Percentiles rank a stretch among this genome's conserved stretches.
phyloP scores from a whole-genome alignment of 2,113 vertebrate genomes.

The Xiphias gladius region DNA sequence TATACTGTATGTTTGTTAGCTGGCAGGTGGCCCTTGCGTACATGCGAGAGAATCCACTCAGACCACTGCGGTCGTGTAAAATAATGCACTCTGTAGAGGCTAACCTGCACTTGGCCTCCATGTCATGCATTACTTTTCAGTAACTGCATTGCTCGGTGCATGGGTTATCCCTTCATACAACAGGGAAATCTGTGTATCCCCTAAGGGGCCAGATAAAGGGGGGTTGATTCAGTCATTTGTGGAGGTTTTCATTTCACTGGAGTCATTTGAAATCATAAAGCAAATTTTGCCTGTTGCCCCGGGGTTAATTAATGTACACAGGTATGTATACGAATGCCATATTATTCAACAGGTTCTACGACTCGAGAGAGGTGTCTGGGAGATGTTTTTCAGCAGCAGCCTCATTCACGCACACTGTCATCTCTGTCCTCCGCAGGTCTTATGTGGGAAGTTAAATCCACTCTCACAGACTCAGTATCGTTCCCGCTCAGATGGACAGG shows the following conservation, averaged over 20 bases:
- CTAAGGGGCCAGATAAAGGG: neutral
- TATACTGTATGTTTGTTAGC: neutral
- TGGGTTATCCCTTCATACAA: constrained; percentile 2
- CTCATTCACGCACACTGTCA: constrained; percentile 63
- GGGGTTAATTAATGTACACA: constrained; percentile 17
- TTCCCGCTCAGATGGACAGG: constrained; percentile 54
- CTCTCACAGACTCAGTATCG: constrained; percentile 8
- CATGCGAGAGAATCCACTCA: neutral
- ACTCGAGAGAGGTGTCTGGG: constrained; percentile 41
- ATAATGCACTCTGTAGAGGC: neutral
- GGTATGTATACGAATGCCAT: constrained; percentile 17
- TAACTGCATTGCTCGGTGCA: neutral
- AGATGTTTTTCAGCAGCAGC: constrained; percentile 53
- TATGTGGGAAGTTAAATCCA: constrained; percentile 57
- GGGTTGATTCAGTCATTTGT: neutral
- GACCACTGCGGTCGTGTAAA: neutral
- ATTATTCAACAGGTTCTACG: constrained; percentile 17
- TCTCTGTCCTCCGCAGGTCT: constrained; percentile 48
- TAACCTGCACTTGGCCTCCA: neutral
- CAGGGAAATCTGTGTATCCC: neutral
- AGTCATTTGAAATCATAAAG: constrained; percentile 16
- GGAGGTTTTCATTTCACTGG: neutral
- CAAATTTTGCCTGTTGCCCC: neutral
- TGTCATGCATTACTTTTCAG: constrained; percentile 19
- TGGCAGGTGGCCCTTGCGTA: neutral